Conservation (phyloP, 2,113 vertebrate genomes). For the Toxostoma redivivum region DNA sequence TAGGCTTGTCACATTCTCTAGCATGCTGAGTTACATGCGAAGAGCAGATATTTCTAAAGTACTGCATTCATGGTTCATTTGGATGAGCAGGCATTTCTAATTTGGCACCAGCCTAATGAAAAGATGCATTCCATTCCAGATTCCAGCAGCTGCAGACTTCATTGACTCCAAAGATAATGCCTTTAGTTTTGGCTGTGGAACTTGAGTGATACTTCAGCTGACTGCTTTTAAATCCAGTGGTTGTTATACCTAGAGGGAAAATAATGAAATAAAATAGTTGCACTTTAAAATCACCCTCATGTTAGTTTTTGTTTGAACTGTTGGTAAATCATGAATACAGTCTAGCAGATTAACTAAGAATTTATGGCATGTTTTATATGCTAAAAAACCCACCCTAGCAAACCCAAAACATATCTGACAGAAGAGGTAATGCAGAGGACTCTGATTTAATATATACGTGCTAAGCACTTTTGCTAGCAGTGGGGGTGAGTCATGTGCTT, state of each 20-base stretch:
- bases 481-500: neutral
- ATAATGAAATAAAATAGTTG: neutral
- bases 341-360: slow-evolving; percentile 12
- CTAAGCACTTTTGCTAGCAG: neutral
- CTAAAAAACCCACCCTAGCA: neutral
- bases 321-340: neutral
- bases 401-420: neutral
- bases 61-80: slow-evolving; percentile 62
- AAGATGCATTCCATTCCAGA: slow-evolving; percentile 61
- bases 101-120: slow-evolving; percentile 65
- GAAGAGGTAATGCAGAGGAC: neutral
- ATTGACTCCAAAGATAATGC: slow-evolving; percentile 61
- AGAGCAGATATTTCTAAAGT: slow-evolving; percentile 63
- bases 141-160: slow-evolving; percentile 63
- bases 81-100: slow-evolving; percentile 68
- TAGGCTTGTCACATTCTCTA: slow-evolving; percentile 54
- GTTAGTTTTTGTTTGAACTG: slow-evolving; percentile 27
- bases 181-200: slow-evolving; percentile 37
- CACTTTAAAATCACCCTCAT: neutral
- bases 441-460: neutral
- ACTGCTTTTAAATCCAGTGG: slow-evolving; percentile 8
- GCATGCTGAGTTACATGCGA: slow-evolving; percentile 58
- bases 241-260: neutral
- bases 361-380: slow-evolving; percentile 1
- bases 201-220: slow-evolving; percentile 9